A percentile compares a stretch with the other conserved stretches of the same genome.
These are phyloP conservation scores for Danaus chrysippus DNA, from an alignment of 2,888 invertebrate genomes.

Conservation along the genomic window DNA sequence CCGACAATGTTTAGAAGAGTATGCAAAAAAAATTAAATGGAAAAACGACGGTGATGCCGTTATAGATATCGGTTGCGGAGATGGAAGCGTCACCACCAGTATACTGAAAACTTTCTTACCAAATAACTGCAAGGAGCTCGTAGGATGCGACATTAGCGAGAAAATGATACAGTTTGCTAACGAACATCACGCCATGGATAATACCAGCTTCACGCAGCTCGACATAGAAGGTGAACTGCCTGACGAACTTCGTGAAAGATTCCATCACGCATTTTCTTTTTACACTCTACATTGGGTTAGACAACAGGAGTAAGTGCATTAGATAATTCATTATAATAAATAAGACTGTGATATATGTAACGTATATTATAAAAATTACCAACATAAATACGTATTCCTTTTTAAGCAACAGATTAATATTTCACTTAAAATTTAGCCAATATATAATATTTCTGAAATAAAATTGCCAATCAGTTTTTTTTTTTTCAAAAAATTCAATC, in stretches of 20 bases:
- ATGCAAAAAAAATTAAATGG: conserved; percentile 79
- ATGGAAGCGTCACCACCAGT: conserved; percentile 83
- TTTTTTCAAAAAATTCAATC: too few species aligned
- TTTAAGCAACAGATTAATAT: too few species aligned
- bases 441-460: too few species aligned
- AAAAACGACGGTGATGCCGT: conserved; percentile 61
- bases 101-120: conserved; percentile 81
- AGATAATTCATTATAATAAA: background rate
- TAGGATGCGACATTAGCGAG: conserved; percentile 85
- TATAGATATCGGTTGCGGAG: conserved; percentile 87
- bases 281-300: conserved; percentile 90
- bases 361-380: too few species aligned
- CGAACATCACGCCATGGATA: conserved; percentile 65
- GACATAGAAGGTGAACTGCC: conserved; percentile 80
- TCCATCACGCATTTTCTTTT: conserved; percentile 86
- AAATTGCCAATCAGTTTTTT: too few species aligned
- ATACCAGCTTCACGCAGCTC: conserved; percentile 69
- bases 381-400: too few species aligned
- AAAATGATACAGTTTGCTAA: conserved; percentile 85
- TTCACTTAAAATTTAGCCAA: too few species aligned
- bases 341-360: background rate
- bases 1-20: conserved; percentile 81
- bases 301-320: conserved; percentile 80
- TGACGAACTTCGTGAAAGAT: conserved; percentile 66
- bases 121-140: conserved; percentile 64